Evolutionary conservation across 1,140 invertebrate species (phyloP).

Genomic region (Leptinotarsa defecta): DNA sequence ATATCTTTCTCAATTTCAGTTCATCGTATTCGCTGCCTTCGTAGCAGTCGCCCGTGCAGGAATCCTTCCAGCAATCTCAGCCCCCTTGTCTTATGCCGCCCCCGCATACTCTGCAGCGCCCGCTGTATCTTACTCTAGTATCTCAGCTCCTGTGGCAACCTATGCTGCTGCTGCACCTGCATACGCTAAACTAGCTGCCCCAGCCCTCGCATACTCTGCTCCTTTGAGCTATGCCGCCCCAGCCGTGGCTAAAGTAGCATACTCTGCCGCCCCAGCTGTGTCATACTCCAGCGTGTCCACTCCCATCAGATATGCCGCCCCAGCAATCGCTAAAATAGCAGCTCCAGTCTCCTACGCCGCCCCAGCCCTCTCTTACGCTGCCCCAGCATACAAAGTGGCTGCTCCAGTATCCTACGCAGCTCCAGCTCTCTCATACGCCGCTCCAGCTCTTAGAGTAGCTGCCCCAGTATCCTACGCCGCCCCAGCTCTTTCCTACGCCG

Average conservation of each 20-base stretch:
- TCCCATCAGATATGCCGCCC: conserved; percentile 8
- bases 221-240: conserved; percentile 36
- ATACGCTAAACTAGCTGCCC: conserved; percentile 21
- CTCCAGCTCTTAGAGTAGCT: conserved; percentile 30
- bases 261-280: conserved; percentile 47
- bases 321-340: conserved; percentile 28
- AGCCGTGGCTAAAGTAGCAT: conserved; percentile 26
- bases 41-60: conserved; percentile 58
- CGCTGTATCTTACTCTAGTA: conserved; percentile 10
- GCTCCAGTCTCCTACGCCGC: conserved; percentile 1
- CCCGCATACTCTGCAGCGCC: neutral
- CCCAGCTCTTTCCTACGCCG: conserved; percentile 18
- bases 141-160: conserved; percentile 21
- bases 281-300: conserved; percentile 33
- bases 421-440: conserved; percentile 40
- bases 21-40: conserved; percentile 56
- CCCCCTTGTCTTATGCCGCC: conserved; percentile 31
- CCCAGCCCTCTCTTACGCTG: conserved; percentile 19
- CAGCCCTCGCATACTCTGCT: conserved; percentile 26
- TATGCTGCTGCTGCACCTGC: conserved; percentile 15
- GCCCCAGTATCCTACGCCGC: conserved; percentile 19
- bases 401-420: conserved; percentile 32
- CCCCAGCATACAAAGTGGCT: conserved; percentile 32
- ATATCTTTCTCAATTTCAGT: conserved; percentile 50
- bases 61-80: conserved; percentile 46